Conservation (phyloP, 2,888 invertebrate genomes). For the Megalurothrips usitatus region DNA sequence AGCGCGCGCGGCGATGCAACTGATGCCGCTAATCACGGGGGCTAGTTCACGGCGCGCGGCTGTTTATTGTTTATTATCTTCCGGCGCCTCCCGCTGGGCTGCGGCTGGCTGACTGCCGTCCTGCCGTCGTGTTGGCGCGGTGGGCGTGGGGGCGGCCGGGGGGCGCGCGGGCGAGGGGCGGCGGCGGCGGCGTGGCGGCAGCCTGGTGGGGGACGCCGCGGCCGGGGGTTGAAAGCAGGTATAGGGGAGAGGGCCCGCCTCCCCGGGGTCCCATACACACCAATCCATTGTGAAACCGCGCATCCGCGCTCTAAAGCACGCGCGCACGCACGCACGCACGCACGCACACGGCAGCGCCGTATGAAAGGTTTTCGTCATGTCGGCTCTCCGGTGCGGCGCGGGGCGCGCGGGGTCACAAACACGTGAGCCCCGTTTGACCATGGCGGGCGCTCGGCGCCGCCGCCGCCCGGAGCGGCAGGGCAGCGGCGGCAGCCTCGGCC, state of each 20-base stretch:
- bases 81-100: neutral
- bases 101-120: no score
- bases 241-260: neutral
- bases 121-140: no score
- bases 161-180: no score
- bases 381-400: neutral
- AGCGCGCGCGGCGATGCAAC: no score
- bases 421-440: neutral
- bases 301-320: neutral
- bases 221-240: neutral
- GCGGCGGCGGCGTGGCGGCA: no score
- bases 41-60: neutral
- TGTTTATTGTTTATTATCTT: conserved; percentile 3
- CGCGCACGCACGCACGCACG: neutral
- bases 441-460: neutral
- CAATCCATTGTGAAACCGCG: conserved; percentile 22
- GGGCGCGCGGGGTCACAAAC: neutral
- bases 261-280: conserved; percentile 17
- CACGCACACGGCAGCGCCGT: neutral
- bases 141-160: no score
- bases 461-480: neutral
- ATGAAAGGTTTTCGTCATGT: neutral
- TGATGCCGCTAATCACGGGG: neutral
- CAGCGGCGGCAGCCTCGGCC: neutral
- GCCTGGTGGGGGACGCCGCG: no score